These are phyloP conservation scores for Callithrix jacchus DNA, from an alignment of 2,113 vertebrate genomes.

Conservation along the genomic window DNA sequence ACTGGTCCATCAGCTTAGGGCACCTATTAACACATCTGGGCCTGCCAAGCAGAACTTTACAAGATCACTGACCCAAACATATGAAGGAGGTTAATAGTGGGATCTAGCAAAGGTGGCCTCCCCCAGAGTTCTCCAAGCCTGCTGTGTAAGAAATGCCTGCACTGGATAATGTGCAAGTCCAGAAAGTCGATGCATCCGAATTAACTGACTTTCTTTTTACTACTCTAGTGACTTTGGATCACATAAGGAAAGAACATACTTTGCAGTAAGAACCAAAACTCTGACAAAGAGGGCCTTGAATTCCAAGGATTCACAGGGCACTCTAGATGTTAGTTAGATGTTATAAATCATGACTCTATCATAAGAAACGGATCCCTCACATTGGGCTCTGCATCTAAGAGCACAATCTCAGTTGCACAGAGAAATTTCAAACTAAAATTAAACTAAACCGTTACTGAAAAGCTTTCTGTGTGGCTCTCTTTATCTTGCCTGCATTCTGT, in stretches of 20 bases:
- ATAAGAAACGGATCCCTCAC: not conserved
- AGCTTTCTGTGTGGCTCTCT: conserved; percentile 12
- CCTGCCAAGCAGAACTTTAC: not conserved
- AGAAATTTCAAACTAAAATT: not conserved
- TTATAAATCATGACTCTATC: not conserved
- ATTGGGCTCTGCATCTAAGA: not conserved
- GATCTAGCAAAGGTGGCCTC: not conserved
- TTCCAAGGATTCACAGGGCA: not conserved
- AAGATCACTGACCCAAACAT: not conserved
- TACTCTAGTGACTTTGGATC: not conserved
- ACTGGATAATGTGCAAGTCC: not conserved
- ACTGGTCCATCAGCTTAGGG: not conserved
- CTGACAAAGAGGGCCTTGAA: not conserved
- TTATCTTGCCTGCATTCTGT: not conserved
- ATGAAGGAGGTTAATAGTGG: not conserved
- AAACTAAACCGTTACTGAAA: not conserved
- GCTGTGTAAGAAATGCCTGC: not conserved
- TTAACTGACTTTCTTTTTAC: not conserved
- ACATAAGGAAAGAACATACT: not conserved
- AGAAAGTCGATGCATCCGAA: not conserved
- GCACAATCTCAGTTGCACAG: not conserved
- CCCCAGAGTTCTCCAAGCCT: not conserved
- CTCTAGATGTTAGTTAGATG: not conserved
- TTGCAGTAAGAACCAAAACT: not conserved
- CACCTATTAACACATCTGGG: not conserved